Conservation (phyloP, 1,140 invertebrate genomes). For the Scaptodrosophila lebanonensis region DNA sequence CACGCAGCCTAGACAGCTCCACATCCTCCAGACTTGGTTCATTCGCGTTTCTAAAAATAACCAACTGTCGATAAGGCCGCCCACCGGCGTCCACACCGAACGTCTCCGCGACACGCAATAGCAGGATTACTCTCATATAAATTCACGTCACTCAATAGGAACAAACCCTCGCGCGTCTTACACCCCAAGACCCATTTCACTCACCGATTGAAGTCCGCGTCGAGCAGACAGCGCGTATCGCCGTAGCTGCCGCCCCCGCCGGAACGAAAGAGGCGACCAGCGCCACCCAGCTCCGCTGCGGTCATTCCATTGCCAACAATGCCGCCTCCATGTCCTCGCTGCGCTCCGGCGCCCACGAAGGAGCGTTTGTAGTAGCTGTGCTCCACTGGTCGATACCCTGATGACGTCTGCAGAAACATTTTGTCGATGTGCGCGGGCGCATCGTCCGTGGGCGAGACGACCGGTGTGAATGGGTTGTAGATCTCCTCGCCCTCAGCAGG, state of each 20-base stretch:
- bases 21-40: no score
- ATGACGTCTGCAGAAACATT: conserved; percentile 77
- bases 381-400: conserved; percentile 76
- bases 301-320: conserved; percentile 50
- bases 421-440: conserved; percentile 75
- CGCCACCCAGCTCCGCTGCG: conserved; percentile 54
- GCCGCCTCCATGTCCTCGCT: conserved; percentile 20
- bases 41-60: no score
- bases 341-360: conserved; percentile 51
- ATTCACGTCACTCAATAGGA: conserved; percentile 19
- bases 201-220: conserved; percentile 68
- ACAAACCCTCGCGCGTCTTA: background rate
- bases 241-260: conserved; percentile 61
- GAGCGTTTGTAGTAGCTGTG: conserved; percentile 76
- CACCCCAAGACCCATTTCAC: conserved; percentile 7
- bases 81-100: no score
- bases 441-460: conserved; percentile 76
- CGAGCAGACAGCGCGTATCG: conserved; percentile 63
- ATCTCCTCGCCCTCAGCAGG: conserved; percentile 74
- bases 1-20: no score
- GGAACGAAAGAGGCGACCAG: conserved; percentile 52
- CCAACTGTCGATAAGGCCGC: no score
- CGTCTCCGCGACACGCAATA: no score
- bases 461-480: conserved; percentile 77
- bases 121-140: conserved; percentile 19